Conservation (phyloP, 2,797 vertebrate genomes). For the Labeo calbasu region DNA sequence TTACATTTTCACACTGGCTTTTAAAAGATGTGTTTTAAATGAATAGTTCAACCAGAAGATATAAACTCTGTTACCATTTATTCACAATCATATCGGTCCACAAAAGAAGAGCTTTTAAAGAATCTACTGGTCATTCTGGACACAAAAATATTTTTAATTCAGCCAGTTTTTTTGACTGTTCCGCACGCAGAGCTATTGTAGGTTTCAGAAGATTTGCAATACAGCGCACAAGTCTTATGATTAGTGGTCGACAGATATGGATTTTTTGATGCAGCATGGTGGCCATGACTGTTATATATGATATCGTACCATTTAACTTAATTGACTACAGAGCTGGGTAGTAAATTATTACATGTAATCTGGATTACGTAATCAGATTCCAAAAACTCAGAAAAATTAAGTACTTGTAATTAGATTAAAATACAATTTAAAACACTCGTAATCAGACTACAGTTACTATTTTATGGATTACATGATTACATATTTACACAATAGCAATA, state of each 20-base stretch:
- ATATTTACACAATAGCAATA: too few relatives aligned
- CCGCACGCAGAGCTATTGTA: background rate
- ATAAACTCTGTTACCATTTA: slow-evolving; percentile 55
- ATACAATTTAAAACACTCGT: too few relatives aligned
- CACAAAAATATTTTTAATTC: background rate
- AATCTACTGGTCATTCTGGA: slow-evolving; percentile 2
- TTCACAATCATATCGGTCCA: background rate
- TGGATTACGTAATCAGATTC: too few relatives aligned
- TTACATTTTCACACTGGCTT: slow-evolving; percentile 76
- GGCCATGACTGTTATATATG: background rate
- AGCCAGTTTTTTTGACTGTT: background rate
- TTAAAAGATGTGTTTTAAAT: slow-evolving; percentile 31
- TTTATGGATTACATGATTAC: too few relatives aligned
- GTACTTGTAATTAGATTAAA: too few relatives aligned
- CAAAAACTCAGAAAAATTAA: too few relatives aligned
- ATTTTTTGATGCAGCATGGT: background rate
- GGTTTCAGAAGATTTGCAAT: background rate
- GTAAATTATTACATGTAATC: too few relatives aligned
- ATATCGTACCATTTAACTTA: background rate
- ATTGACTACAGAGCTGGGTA: background rate
- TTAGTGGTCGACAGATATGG: background rate
- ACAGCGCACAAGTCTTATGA: background rate
- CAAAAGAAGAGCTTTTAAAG: slow-evolving; percentile 1
- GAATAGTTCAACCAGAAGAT: slow-evolving; percentile 14
- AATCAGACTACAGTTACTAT: too few relatives aligned